Conservation (phyloP, 2,113 vertebrate genomes). For the Aptenodytes forsteri region DNA sequence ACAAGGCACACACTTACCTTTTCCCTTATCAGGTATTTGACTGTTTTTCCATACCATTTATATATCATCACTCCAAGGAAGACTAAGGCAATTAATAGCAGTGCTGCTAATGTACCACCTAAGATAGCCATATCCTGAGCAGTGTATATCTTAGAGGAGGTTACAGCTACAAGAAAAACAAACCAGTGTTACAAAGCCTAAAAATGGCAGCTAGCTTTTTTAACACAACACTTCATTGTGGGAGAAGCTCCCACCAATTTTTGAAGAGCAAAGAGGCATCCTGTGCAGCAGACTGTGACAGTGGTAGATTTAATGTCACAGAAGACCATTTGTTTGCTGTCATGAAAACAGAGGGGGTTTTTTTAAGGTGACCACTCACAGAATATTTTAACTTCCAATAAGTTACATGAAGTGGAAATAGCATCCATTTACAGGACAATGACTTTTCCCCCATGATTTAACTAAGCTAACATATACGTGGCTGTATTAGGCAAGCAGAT, state of each 20-base stretch:
- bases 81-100: slow-evolving; percentile 78
- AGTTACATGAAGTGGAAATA: background rate
- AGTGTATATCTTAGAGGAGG: background rate
- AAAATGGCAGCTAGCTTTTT: background rate
- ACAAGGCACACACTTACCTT: slow-evolving; percentile 22
- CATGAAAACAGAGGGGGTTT: background rate
- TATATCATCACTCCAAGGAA: slow-evolving; percentile 76
- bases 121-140: slow-evolving; percentile 81
- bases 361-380: background rate
- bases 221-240: background rate
- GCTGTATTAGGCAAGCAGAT: background rate
- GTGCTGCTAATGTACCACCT: slow-evolving; percentile 78
- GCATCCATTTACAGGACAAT: background rate
- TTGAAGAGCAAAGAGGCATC: background rate
- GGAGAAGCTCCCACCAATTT: background rate
- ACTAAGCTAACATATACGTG: background rate
- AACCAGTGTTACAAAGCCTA: background rate
- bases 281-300: background rate
- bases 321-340: background rate
- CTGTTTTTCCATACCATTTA: background rate
- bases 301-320: background rate
- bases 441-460: background rate
- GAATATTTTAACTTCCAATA: background rate
- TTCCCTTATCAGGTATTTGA: background rate
- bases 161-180: background rate